Base-by-base conservation (phyloP, 1,140 invertebrate genomes). In the Drosophila teissieri region DNA sequence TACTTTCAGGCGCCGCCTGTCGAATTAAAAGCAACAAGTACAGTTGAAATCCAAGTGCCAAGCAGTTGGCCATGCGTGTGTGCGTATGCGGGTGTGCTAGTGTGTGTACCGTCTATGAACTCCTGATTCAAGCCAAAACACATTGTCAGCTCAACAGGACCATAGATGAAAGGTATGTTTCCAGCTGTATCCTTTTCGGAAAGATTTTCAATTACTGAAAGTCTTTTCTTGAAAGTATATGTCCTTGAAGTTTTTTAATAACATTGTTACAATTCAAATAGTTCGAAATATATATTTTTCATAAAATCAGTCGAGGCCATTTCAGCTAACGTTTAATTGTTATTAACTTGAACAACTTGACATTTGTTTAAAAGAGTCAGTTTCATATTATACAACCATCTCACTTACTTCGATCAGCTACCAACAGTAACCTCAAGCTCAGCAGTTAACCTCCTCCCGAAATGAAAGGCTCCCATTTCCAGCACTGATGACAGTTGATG, bases 401-500 rank as follows among this genome's bases (percentile, higher is more conserved):
- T 42, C 3, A 15, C n/a, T 15, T 10, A 42, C n/a, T 42, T 42
- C n/a, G 14, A 7, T 40, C 14, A 14, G 12, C n/a, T 4, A 3
- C 37, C 4, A 6, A 0, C 39, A 15, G 8, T 42, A 42, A 40
- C 42, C 19, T 14, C 6, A 2, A 19, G 11, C 31, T 7, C 19
- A 44, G 12, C 14, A 37, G 37, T n/a, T 63, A 12, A 44, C 8
- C 2, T 3, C 8, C 2, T 3, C 15, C 31, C 48, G 0, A 27
- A 78, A 40, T 53, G 70, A 44, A 55, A 51, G 44, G 31, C 36
- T 27, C 19, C 46, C 55, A 19, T 37, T 27, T n/a, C 37, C 64
- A 44, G 61, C 65, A 78, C 73, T 78, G 83, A 88, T 89, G 84
- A 89, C 83, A 88, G 78, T 73, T 80, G 81, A 80, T 89, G 70